Evolutionary conservation across 2,113 vertebrate genomes (phyloP), one percentile per base, ranked within the genome.

Genomic region (Podiceps cristatus): DNA sequence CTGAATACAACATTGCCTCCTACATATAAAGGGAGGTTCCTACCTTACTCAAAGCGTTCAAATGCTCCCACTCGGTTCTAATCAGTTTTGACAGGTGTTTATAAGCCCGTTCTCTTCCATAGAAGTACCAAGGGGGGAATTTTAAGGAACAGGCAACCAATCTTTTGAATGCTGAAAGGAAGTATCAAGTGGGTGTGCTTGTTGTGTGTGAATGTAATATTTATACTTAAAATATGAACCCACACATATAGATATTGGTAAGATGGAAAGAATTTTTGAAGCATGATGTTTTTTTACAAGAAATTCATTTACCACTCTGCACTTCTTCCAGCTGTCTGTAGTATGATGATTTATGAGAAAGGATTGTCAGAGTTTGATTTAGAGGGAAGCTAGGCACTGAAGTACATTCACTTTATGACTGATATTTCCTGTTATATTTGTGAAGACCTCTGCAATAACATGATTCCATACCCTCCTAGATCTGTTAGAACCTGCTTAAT

Each of bases 331-430:
- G 66, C 35, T 91, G 78, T 79, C 91, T 96, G 67, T 55, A 81
- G 44, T 37, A 66, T 19, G 73, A 88, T 96, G 96, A 97, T 96
- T 98, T 97, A 96, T 79, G 78, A 72, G 95, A 86, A 80, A 60
- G 11, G 29, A 37, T 92, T 89, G 95, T 94, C 93, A 84, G 42
- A 49, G 79, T 84, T 97, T 98, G 98, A 97, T 97, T 98, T 97
- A 98, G 53, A 96, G 88, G 7, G 37, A 94, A 96, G 76, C 63
- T 79, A 86, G 93, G 68, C 86, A 91, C 92, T 90, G 91, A 89
- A 95, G 40, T 84, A 86, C 45, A 17, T 93, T 89, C 77, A 56
- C 15, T 68, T 89, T 78, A 77, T 66, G 64, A 81, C 83, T 96
- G 69, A 93, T 82, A 87, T 96, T 96, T 87, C 58, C 84, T 93